phyloP scores from a whole-genome alignment of 2,113 vertebrate genomes.

The Puntigrus tetrazona region DNA sequence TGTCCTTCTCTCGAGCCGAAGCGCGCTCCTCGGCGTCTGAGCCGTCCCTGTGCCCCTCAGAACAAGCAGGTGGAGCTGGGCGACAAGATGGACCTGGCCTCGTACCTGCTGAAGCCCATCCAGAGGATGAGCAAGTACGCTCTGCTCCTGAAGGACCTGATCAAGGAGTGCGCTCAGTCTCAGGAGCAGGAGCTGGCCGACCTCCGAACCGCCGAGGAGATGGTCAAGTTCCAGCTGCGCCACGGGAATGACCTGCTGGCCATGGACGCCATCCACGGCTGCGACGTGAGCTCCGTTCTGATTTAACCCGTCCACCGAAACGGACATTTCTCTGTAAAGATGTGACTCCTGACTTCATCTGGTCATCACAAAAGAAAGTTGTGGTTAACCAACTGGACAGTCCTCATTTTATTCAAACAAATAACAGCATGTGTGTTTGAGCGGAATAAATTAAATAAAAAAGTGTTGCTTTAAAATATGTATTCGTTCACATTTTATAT shows the following conservation, averaged over 20 bases:
- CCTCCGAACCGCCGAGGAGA: slow-evolving; percentile 86
- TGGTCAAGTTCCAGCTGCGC: slow-evolving; percentile 93
- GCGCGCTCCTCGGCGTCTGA: neutral
- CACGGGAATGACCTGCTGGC: slow-evolving; percentile 95
- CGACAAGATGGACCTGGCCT: slow-evolving; percentile 95
- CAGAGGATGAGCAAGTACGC: slow-evolving; percentile 97
- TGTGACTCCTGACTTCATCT: neutral
- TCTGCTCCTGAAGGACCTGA: slow-evolving; percentile 90
- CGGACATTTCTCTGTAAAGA: no score
- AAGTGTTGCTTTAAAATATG: no score
- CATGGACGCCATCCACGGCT: slow-evolving; percentile 94
- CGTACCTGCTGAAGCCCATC: slow-evolving; percentile 94
- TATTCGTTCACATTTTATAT: no score
- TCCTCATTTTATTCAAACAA: no score
- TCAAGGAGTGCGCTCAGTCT: slow-evolving; percentile 87
- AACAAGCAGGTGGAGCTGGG: slow-evolving; percentile 89
- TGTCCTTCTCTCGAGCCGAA: neutral
- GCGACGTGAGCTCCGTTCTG: slow-evolving; percentile 91
- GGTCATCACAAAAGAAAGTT: neutral
- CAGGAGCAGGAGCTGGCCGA: slow-evolving; percentile 86
- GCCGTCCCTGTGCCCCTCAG: slow-evolving; percentile 63
- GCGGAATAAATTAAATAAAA: no score
- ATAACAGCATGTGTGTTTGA: no score
- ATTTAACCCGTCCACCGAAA: no score
- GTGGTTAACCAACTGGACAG: neutral